Base-by-base conservation (phyloP, 2,797 vertebrate species). In the Poeciliopsis presidionis region DNA sequence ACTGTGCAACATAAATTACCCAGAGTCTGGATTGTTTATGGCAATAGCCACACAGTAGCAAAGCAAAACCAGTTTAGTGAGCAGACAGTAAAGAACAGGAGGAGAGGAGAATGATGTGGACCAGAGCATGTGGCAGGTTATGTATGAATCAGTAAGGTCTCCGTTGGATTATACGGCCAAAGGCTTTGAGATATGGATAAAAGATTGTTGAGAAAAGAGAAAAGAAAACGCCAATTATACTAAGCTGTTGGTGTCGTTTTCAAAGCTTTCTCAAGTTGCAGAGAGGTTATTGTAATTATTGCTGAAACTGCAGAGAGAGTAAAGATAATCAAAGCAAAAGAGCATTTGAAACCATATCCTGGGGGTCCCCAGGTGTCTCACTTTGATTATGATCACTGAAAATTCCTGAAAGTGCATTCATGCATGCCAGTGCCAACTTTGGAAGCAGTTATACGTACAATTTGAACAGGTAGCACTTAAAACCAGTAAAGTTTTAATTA, bases 101-200 rank as follows among this genome's bases (percentile, higher is more conserved):
- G 74, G 67, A 65, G 82, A 81, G 75, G 76, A 77, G 14, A 73
- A 79, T 67, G 76, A 82, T 14, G 43, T 0, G 3, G 63, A 73
- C 65, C 81, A 86, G 77, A 70, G 81, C 70, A 85, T 80, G 72
- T 86, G 74, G 51, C 72, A 89, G 84, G 84, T 79, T 78, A 84
- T 79, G 74, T 84, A 80, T 82, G 79, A 86, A 80, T 78, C 82
- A 77, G 81, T 80, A 87, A 87, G 51, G 55, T 53, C 22, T 69
- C 22, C 5, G 25, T 69, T 45, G 22, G 1, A 3, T n/a, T 45
- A n/a, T 69, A 3, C 7, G 39, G 20, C 25, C 41, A 69, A 45
- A 69, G 2, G 22, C 5, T 41, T 45, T 69, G 11, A 69, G 41
- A 69, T 69, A 18, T 3, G 5, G 14, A 69, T 69, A 13, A 69